Evolutionary conservation across 2,888 invertebrate genomes (phyloP).

Genomic region (Ommatoiulus sabulosus): DNA sequence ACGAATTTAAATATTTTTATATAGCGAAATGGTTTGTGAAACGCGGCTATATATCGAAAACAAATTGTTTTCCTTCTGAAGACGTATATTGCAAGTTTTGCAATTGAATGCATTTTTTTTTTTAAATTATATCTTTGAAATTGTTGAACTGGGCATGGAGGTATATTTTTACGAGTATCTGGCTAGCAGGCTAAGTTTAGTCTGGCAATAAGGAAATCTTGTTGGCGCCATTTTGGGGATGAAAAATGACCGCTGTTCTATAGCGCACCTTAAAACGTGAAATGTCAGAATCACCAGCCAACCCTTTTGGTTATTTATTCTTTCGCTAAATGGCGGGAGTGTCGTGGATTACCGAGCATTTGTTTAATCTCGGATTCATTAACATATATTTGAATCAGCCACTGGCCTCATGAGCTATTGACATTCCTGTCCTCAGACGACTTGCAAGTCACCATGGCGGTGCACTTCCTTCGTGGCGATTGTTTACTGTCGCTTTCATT

Average conservation of each 20-base stretch:
- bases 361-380: neutral
- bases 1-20: no score
- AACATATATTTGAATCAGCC: neutral
- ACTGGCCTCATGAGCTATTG: neutral
- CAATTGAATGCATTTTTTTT: no score
- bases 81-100: no score
- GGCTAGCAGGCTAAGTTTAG: no score
- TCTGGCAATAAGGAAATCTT: slow-evolving; percentile 3
- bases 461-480: neutral
- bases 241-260: slow-evolving; percentile 15
- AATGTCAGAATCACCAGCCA: neutral
- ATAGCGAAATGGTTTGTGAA: no score
- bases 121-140: no score
- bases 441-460: slow-evolving; percentile 22
- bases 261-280: neutral
- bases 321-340: neutral
- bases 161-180: no score
- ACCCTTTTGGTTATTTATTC: neutral
- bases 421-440: neutral
- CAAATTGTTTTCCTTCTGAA: no score
- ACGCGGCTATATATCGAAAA: no score
- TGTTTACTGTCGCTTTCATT: neutral
- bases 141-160: no score
- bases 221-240: neutral
- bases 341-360: neutral